Evolutionary conservation across 2,888 invertebrate species (phyloP), one percentile per base, ranked within the genome.

Genomic region (Pandemis corylana): DNA sequence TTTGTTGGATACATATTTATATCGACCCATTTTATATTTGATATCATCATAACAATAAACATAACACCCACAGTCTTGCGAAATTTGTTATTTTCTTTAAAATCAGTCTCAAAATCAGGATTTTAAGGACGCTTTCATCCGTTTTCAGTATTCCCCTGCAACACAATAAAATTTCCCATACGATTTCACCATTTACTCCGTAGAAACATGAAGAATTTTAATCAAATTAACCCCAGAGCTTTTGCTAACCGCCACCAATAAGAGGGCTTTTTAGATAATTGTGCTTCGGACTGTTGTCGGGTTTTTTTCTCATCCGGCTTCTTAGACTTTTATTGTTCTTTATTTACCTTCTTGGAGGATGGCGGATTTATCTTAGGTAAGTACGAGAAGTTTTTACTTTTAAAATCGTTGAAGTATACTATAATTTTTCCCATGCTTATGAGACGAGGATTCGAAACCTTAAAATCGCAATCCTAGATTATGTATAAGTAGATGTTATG

Each of bases 201-300:
- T 15, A 41, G 62, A 62, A 64, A 64, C 64, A 44, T 20, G 13
- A 64, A 44, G 10, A 20, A 20, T 66, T 66, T 66, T 36, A 66
- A 66, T 66, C 66, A 66, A 66, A 66, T 66, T 66, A 51, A 46
- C 62, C 3, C 62, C 61, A 7, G 44, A 64, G 64, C 51, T 51
- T 64, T 66, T 51, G 20, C 36, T 20, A 65, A 65, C 20, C 64
- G 28, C n/a, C 49, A 65, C 69, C 68, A 44, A 62, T 56, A 56
- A 20, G 15, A 3, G 66, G 79, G 79, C 83, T 79, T 83, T 84
- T 84, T 80, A 84, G 83, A 78, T 86, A 85, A 87, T 85, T 85
- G 82, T 80, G 69, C 64, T 59, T 10, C 68, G 75, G 67, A 74
- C 72, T 63, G 76, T 36, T 36, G 28, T 36, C 28, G 65, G 28